Base-by-base conservation (phyloP, 2,797 vertebrate species). In the Schizopygopsis pylzovi region DNA sequence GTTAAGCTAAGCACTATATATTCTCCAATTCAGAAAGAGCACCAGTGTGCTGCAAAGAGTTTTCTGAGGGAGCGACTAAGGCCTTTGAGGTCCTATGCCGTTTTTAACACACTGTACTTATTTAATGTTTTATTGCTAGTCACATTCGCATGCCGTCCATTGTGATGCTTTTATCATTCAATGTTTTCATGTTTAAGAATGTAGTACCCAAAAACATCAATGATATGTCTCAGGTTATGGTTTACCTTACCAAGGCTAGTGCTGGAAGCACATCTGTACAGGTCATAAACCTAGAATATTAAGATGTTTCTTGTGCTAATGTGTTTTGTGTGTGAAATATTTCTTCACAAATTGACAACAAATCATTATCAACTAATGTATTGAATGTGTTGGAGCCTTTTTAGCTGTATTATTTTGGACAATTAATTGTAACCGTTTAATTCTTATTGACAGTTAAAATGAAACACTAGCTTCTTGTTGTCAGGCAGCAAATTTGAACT, bases 131-230 rank as follows among this genome's bases (percentile, higher is more conserved):
- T 86, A 82, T 43, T 47, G 72, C 41, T 85, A 47, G 83, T 90
- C n/a, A 54, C 49, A 79, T 79, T 47, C 89, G 89, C 89, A 88
- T 90, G 87, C 85, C 33, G 41, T 52, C 79, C 67, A 80, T 47
- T 81, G 61, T 78, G 52, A 73, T 47, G 41, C 52, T 61, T 78
- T 87, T 73, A 15, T 43, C 81, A 63, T 76, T 43, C 20, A 79
- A 83, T 59, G 75, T 73, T 80, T 76, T 77, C 25, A 43, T 80
- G 87, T 83, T 72, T 84, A 81, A 82, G 84, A 86, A 88, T 87
- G 86, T 86, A 80, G 87, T 82, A 81, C 81, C 33, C 56, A 78
- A 59, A 85, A 83, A 80, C 72, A 80, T 67, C 9, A 33, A 79
- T 20, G 56, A 76, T 87, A 63, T 81, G 65, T 18, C 79, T 79